Percentiles rank a stretch among this genome's conserved stretches.
Conservation (phyloP, 2,113 vertebrate genomes). For the Myrmecobius fasciatus region DNA sequence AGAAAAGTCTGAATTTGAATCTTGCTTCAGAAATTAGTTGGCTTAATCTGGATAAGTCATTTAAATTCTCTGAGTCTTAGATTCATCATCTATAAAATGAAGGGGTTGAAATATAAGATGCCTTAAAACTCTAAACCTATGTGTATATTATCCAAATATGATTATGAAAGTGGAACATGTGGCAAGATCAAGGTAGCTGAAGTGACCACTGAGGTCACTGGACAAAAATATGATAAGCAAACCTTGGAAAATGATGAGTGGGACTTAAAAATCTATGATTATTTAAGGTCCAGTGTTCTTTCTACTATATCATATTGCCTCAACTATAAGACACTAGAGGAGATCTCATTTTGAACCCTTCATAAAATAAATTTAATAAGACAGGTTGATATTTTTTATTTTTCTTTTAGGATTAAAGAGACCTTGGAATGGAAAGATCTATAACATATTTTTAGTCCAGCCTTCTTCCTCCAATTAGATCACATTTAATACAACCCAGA, state of each 20-base stretch:
- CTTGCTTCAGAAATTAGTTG: neutral
- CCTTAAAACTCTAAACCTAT: neutral
- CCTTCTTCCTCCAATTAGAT: neutral
- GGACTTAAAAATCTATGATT: neutral
- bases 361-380: constrained; percentile 1
- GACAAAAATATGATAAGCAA: neutral
- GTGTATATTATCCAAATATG: neutral
- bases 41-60: neutral
- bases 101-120: neutral
- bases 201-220: neutral
- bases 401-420: neutral
- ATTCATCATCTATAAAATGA: neutral
- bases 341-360: neutral
- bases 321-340: neutral
- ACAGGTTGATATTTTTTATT: neutral
- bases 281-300: neutral
- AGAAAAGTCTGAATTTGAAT: neutral
- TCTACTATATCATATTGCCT: neutral
- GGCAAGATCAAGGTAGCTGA: neutral
- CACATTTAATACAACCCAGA: neutral
- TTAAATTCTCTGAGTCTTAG: neutral
- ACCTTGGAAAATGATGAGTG: neutral
- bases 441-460: neutral
- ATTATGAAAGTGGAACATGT: neutral
- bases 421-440: neutral